phyloP scores from a whole-genome alignment of 2,888 invertebrate species.

The Poecilobothrus nobilitatus region DNA sequence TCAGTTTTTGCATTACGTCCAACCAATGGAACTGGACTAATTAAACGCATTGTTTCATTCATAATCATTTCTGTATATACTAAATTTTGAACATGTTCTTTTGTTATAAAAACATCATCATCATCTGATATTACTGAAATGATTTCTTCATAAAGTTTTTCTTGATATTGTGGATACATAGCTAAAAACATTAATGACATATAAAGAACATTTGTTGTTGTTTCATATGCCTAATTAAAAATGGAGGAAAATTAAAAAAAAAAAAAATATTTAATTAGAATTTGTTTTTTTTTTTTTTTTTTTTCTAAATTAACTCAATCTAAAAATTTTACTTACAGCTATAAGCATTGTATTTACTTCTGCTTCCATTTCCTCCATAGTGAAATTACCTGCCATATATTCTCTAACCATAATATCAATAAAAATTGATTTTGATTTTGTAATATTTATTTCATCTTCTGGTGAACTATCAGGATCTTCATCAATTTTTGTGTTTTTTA shows the following conservation, averaged over 20 bases:
- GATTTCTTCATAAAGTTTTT: constrained; percentile 16
- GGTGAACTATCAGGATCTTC: not conserved
- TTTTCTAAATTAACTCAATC: not conserved
- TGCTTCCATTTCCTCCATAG: constrained; percentile 32
- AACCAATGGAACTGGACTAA: constrained; percentile 14
- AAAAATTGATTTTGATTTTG: constrained; percentile 23
- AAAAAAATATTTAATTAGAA: too few relatives aligned
- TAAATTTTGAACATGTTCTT: constrained; percentile 13
- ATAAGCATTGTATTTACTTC: constrained; percentile 37
- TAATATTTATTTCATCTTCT: constrained; percentile 18
- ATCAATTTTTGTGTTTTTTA: not conserved
- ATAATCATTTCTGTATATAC: constrained; percentile 14
- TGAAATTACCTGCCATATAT: constrained; percentile 30
- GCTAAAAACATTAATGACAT: constrained; percentile 11
- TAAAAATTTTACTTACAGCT: constrained; percentile 18
- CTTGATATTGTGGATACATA: constrained; percentile 19
- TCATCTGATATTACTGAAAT: constrained; percentile 9
- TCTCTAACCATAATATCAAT: constrained; percentile 34
- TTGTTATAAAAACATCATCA: constrained; percentile 7
- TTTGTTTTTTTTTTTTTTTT: too few relatives aligned
- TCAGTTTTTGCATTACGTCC: not conserved
- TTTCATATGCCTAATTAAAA: constrained; percentile 7
- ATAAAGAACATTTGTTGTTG: constrained; percentile 7
- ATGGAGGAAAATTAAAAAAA: too few relatives aligned
- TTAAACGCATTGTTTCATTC: constrained; percentile 16